A percentile compares a stretch with the other conserved stretches of the same genome.
These are phyloP conservation scores for Gastrophryne carolinensis DNA, from an alignment of 2,797 vertebrate genomes.

Conservation along the genomic window DNA sequence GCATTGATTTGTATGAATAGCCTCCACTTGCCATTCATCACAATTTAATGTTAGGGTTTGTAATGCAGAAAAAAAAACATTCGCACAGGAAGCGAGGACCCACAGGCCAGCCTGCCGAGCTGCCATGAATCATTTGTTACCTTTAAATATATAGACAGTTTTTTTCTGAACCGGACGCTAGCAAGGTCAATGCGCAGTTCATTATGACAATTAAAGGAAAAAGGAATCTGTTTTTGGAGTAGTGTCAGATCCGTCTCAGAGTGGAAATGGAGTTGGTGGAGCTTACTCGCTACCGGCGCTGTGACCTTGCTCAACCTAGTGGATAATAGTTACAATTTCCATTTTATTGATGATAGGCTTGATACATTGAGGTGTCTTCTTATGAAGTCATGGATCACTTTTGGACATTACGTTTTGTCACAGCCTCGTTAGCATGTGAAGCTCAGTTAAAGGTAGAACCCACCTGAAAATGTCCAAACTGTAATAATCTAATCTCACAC, in stretches of 20 bases:
- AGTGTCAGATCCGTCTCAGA: neutral
- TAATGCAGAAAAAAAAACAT: slow-evolving; percentile 85
- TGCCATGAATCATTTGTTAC: slow-evolving; percentile 93
- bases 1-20: slow-evolving; percentile 99
- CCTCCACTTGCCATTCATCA: slow-evolving; percentile 99
- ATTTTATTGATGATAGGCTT: neutral
- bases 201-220: slow-evolving; percentile 68
- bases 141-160: slow-evolving; percentile 86
- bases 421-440: neutral
- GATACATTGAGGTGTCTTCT: slow-evolving; percentile 10
- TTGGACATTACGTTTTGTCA: too few species aligned
- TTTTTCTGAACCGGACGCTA: slow-evolving; percentile 75
- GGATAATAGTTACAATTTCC: slow-evolving; percentile 4
- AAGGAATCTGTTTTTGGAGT: slow-evolving; percentile 56
- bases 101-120: slow-evolving; percentile 73
- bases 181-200: slow-evolving; percentile 73
- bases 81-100: slow-evolving; percentile 74
- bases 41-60: slow-evolving; percentile 99
- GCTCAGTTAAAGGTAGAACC: neutral
- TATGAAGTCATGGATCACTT: neutral
- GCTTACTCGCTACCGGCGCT: neutral
- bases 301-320: slow-evolving; percentile 18
- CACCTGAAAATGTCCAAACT: neutral
- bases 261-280: slow-evolving; percentile 2
- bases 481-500: too few species aligned